These are phyloP conservation scores for Cranoglanis bouderius DNA, from an alignment of 2,113 vertebrate species.

Conservation along the genomic window DNA sequence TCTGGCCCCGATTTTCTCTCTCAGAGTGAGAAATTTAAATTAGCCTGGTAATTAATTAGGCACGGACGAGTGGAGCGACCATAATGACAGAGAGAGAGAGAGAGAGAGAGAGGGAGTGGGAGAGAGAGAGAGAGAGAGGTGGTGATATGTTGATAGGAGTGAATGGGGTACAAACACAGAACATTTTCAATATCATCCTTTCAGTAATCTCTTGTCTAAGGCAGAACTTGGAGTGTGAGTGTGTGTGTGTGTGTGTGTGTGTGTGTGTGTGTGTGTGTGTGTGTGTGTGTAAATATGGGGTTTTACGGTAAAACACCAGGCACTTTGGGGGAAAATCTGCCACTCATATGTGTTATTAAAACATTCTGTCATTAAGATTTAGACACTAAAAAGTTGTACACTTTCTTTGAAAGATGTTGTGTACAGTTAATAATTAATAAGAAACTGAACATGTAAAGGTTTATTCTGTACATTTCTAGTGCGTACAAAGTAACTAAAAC, in stretches of 20 bases:
- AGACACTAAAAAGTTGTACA: background rate
- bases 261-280: too few relatives aligned
- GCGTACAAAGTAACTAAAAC: too few relatives aligned
- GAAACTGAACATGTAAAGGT: too few relatives aligned
- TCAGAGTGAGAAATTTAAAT: conserved; percentile 55
- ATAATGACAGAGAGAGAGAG: conserved; percentile 43
- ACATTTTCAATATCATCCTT: background rate
- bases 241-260: too few relatives aligned
- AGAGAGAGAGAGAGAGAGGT: conserved; percentile 22
- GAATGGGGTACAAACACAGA: background rate
- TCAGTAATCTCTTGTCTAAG: background rate
- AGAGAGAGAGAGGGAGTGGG: conserved; percentile 45
- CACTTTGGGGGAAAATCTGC: too few relatives aligned
- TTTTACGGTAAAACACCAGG: too few relatives aligned
- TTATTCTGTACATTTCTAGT: too few relatives aligned
- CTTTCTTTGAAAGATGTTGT: too few relatives aligned
- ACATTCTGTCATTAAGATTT: background rate
- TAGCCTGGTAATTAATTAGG: conserved; percentile 62
- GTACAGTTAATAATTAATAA: too few relatives aligned
- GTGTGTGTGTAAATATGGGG: too few relatives aligned
- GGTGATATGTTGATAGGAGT: conserved; percentile 48
- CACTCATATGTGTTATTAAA: background rate
- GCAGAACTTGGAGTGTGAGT: background rate
- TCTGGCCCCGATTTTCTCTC: conserved; percentile 43
- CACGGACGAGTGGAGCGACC: conserved; percentile 18